Conservation (phyloP, 2,797 vertebrate species). For the Margarornis squamiger region DNA sequence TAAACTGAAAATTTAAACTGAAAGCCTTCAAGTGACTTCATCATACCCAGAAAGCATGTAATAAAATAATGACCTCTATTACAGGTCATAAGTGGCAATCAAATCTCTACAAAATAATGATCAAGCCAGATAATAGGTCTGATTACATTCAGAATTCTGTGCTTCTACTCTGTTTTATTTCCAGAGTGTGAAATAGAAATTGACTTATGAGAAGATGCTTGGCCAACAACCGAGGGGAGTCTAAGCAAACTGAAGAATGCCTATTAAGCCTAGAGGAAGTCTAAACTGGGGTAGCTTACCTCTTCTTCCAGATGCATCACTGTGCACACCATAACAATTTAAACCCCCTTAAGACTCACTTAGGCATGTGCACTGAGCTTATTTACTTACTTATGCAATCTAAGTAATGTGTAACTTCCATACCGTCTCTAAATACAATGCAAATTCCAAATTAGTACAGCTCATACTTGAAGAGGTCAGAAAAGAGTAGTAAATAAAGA, state of each 20-base stretch:
- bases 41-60: conserved; percentile 69
- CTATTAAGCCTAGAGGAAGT: conserved; percentile 45
- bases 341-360: neutral
- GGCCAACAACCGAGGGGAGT: conserved; percentile 29
- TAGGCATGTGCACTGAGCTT: neutral
- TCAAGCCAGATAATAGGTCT: conserved; percentile 78
- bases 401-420: neutral
- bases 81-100: conserved; percentile 78
- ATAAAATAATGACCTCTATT: conserved; percentile 79
- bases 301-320: neutral
- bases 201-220: conserved; percentile 53
- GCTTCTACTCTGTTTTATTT: conserved; percentile 72
- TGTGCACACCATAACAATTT: neutral
- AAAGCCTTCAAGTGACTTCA: conserved; percentile 74
- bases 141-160: conserved; percentile 72
- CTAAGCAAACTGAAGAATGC: conserved; percentile 39
- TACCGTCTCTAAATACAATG: neutral
- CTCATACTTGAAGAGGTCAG: neutral
- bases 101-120: conserved; percentile 74
- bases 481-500: neutral
- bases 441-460: neutral
- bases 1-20: conserved; percentile 63
- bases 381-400: neutral
- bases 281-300: conserved; percentile 1
- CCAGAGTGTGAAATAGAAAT: conserved; percentile 59